Base-by-base conservation (phyloP, 2,888 invertebrate genomes). In the Bombyx huttoni region DNA sequence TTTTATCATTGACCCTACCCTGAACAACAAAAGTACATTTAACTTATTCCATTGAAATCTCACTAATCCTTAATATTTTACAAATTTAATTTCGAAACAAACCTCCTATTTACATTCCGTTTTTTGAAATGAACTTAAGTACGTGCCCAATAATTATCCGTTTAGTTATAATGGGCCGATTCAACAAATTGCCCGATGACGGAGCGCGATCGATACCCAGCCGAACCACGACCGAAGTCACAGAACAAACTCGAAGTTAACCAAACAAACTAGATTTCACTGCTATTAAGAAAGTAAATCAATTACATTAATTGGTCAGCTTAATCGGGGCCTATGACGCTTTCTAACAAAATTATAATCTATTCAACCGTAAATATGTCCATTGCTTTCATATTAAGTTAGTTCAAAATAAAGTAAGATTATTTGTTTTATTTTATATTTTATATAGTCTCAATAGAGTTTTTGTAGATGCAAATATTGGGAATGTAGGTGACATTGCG, bases 301-400 rank as follows among this genome's bases (percentile, higher is more conserved):
- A 65, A 65, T 68, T 68, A 65, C 58, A 54, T 52, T 67, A 60
- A 67, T 68, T 66, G 60, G 55, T 58, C 52, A 46, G 56, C 54
- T 7, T 40, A 40, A 40, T 40, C 24, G 24, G 24, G 40, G 8
- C 12, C 40, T 10, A 7, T 10, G 12, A 40, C 12, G 40, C 40
- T 40, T 12, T 40, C 40, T 10, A 40, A 40, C 24, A 5, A 24
- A 24, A 24, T 24, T 24, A 24, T 24, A 24, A 24, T 24, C 24
- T 24, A 24, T 5, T 1, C 24, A 24, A 24, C 24, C 24, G 24
- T 24, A 24, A 24, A 24, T 1, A 24, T 24, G 24, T 24, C 24
- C 24, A 24, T 5, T 24, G 24, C 24, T 24, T 24, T 24, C 3
- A 24, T 24, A 24, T 24, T 24, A 24, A 24, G 24, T 24, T 24